Conservation (phyloP, 2,888 invertebrate species). For the Mesochorus sp. region DNA sequence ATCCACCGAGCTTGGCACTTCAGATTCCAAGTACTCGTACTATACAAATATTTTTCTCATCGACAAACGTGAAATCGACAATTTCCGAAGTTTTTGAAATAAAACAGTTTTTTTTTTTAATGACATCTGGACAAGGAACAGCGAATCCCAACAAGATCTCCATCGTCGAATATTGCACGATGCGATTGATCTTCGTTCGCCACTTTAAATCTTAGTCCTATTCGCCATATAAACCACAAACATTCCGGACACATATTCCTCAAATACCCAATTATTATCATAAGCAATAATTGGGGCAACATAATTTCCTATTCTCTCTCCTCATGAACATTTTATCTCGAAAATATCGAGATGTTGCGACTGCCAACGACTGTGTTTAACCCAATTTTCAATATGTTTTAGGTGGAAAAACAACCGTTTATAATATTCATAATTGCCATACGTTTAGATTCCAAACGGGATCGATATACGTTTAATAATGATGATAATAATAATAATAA, state of each 20-base stretch:
- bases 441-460: constrained; percentile 31
- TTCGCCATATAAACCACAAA: background rate
- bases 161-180: constrained; percentile 44
- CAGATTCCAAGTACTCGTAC: constrained; percentile 9
- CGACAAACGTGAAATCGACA: constrained; percentile 15
- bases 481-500: constrained; percentile 15
- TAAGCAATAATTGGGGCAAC: no score
- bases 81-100: constrained; percentile 12
- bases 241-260: background rate
- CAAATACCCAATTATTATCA: no score
- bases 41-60: background rate
- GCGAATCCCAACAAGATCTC: constrained; percentile 48
- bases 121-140: constrained; percentile 14
- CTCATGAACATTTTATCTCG: constrained; percentile 19
- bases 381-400: constrained; percentile 69
- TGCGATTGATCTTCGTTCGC: constrained; percentile 47
- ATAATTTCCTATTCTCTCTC: no score
- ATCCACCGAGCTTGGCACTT: constrained; percentile 6
- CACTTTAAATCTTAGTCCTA: constrained; percentile 7
- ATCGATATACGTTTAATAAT: constrained; percentile 9
- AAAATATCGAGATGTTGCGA: constrained; percentile 18
- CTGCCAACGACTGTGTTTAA: constrained; percentile 61
- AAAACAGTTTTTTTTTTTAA: no score
- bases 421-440: constrained; percentile 38
- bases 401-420: constrained; percentile 66